phyloP scores from a whole-genome alignment of 1,140 invertebrate species.

The Heterodera schachtii region DNA sequence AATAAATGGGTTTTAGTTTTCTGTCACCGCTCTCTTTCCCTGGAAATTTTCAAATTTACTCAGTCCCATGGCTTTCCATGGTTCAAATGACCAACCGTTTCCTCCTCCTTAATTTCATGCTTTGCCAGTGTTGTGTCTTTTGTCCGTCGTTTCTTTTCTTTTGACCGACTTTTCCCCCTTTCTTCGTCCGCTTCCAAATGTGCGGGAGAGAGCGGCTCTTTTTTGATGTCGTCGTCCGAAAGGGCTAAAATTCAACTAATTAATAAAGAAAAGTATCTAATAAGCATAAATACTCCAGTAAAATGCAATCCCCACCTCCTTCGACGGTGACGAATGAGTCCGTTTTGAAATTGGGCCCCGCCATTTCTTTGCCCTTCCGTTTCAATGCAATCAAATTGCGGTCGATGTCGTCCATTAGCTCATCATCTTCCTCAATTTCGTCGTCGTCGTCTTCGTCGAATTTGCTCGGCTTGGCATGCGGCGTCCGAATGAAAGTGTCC shows the following conservation, averaged over 20 bases:
- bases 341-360: constrained; percentile 31
- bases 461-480: constrained; percentile 13
- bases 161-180: background rate
- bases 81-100: background rate
- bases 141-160: background rate
- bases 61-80: too few relatives aligned
- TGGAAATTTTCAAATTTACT: too few relatives aligned
- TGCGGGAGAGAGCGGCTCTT: background rate
- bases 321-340: constrained; percentile 32
- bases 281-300: constrained; percentile 9
- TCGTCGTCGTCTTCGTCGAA: constrained; percentile 29
- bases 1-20: too few relatives aligned
- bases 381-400: constrained; percentile 14
- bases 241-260: background rate
- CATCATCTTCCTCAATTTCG: constrained; percentile 37
- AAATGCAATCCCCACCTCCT: background rate
- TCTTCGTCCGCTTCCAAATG: background rate
- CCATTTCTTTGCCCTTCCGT: constrained; percentile 26
- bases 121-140: background rate
- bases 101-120: constrained; percentile 15
- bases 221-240: background rate
- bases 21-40: too few relatives aligned
- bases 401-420: constrained; percentile 32
- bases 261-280: too few relatives aligned
- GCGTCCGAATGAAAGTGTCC: constrained; percentile 38